Percentiles rank a stretch among this genome's conserved stretches.
phyloP scores from a whole-genome alignment of 2,797 vertebrate species.

The Fistularia commersonii region DNA sequence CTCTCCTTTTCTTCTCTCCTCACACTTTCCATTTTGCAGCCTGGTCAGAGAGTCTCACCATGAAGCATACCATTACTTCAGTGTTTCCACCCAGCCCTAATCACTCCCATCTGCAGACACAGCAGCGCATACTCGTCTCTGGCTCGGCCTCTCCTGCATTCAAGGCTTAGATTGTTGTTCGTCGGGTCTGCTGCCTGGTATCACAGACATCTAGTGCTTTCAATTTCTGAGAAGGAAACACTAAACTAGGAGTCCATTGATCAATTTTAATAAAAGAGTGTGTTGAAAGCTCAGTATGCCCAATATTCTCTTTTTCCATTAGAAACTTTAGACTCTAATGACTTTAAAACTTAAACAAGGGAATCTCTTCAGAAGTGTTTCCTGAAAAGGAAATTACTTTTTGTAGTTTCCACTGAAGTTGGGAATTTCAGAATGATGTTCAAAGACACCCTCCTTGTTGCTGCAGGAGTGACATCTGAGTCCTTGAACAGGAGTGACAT shows the following conservation, averaged over 20 bases:
- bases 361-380: constrained; percentile 21
- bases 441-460: constrained; percentile 30
- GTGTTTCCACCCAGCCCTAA: constrained; percentile 71
- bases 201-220: constrained; percentile 23
- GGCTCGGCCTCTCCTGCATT: constrained; percentile 26
- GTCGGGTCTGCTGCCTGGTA: constrained; percentile 40
- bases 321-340: constrained; percentile 14
- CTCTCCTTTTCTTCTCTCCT: constrained; percentile 40
- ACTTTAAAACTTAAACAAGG: constrained; percentile 25
- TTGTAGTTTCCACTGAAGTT: constrained; percentile 33
- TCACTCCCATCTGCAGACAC: constrained; percentile 65
- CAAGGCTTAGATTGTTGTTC: constrained; percentile 1
- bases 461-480: constrained; percentile 38
- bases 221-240: constrained; percentile 21
- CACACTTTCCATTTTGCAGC: constrained; percentile 61
- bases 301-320: constrained; percentile 10
- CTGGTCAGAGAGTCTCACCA: constrained; percentile 44
- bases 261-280: constrained; percentile 22
- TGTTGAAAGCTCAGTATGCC: constrained; percentile 11
- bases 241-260: constrained; percentile 9
- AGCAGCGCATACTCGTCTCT: constrained; percentile 50
- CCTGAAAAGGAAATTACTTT: constrained; percentile 22
- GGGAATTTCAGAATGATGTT: constrained; percentile 33
- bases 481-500: constrained; percentile 37
- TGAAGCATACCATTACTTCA: constrained; percentile 62